Base-by-base conservation (phyloP, 2,888 invertebrate genomes). In the Periphyllus acericola region DNA sequence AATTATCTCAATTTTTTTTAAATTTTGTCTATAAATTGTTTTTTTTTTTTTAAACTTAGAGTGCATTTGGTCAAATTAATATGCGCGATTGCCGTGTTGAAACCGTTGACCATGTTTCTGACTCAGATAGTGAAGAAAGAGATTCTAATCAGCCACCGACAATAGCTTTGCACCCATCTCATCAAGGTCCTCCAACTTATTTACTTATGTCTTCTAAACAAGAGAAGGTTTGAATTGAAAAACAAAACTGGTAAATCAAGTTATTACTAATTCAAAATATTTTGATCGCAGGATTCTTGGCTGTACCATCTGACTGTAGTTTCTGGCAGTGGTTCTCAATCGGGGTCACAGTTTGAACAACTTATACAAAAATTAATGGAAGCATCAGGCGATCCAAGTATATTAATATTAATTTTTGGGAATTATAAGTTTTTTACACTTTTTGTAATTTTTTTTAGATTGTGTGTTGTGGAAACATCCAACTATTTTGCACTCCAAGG, bases 391-490 rank as follows among this genome's bases (percentile, higher is more conserved):
- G 98, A 98, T 93, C 95, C 97, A 25, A 96, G 96, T 95, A 91
- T 93, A 94, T 92, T 74, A 83, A 81, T 60, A 72, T 60, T 8
- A 32, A 88, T 21, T 79, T 71, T 9, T 1, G 71, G 17, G 1
- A 5, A 36, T 21, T 34, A 19, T 84, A 29, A 32, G 19, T 36
- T 25, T 68, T 6, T 40, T 29, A 66, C 14, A 29, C 19, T 74
- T 55, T 34, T 32, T 71, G 21, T 25, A 29, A 66, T 32, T 32
- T 32, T 14, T 92, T 92, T 29, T 91, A 95, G 95, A 95, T 92
- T 97, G 97, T 92, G 96, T 97, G 83, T 93, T 98, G 89, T 98
- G 98, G 98, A 94, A 97, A 92, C 98, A 98, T 93, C 98, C 98
- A 3, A 94, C 96, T 83, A 92, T 98, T 89, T 92, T 98, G 55